A percentile compares a stretch with the other conserved stretches of the same genome.
These are phyloP conservation scores for Lepeophtheirus nordmannii DNA, from an alignment of 2,888 invertebrate species.

Conservation along the genomic window DNA sequence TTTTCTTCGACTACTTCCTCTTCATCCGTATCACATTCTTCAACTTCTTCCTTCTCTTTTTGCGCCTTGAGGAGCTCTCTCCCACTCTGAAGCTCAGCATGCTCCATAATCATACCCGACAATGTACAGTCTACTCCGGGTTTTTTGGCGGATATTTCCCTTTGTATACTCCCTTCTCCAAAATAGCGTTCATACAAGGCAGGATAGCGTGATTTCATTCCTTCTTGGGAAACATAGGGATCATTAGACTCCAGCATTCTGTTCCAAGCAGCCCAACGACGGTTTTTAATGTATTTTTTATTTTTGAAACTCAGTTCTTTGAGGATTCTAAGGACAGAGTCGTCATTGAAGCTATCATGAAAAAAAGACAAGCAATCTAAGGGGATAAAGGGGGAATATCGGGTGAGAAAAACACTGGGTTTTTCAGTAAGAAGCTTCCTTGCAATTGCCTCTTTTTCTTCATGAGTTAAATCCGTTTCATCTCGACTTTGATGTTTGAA, in stretches of 20 bases:
- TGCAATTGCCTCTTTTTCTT: not conserved
- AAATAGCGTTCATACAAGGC: not conserved
- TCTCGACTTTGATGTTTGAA: not conserved
- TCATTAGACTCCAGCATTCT: not conserved
- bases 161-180: not conserved
- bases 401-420: not conserved
- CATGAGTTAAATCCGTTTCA: not conserved
- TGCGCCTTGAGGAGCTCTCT: not conserved
- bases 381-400: not conserved
- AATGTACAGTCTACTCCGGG: not conserved
- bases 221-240: not conserved
- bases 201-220: not conserved
- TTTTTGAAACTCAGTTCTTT: not conserved
- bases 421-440: not conserved
- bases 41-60: not conserved
- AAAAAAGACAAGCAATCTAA: not conserved
- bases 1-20: not conserved
- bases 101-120: conserved; percentile 11
- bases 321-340: not conserved
- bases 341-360: not conserved
- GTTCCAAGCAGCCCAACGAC: not conserved
- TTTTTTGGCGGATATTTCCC: not conserved
- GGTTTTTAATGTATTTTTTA: not conserved
- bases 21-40: not conserved
- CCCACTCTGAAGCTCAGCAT: not conserved